Base-by-base conservation (phyloP, 2,888 invertebrate species). In the Drosophila mimica region DNA sequence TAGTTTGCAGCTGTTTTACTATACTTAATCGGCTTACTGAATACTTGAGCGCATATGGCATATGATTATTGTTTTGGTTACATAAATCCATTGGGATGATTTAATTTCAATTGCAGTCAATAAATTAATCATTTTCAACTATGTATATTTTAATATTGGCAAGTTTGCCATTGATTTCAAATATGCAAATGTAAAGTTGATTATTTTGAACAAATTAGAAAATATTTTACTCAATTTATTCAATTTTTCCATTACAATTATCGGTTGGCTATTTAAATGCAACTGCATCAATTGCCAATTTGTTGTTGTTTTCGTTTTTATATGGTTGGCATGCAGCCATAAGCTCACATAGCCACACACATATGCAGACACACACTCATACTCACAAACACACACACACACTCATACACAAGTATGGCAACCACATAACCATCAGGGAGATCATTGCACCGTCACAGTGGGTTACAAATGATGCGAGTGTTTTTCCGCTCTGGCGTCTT, bases 361-460 rank as follows among this genome's bases (percentile, higher is more conserved):
- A 17, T 5, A 13, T 13, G 8, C 40, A 34, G 1, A 7, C 38
- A 62, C 17, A n/a, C 43, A 70, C n/a, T 48, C 38, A n/a, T 36
- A 70, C n/a, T 48, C 38, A 69, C 58, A 30, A 36, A 64, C 31
- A 53, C 38, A 66, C 58, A 36, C 17, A 49, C 46, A 46, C 33
- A 58, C 38, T 30, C 43, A 38, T 11, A 51, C 7, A 62, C 31
- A 64, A 28, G 59, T 6, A 8, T 13, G 17, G n/a, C 34, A 61
- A 43, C 31, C 36, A 30, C 62, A 65, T 59, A 63, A 57, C 31
- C 65, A 74, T 46, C 54, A 79, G 66, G 71, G 71, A 82, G 80
- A 80, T 80, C 80, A 82, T 79, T 80, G 80, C 80, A 82, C 80
- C 80, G 76, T 65, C 80, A 68, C 83, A 71, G 76, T 71, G 75